A percentile compares a stretch with the other conserved stretches of the same genome.
These are phyloP conservation scores for Rhagonycha fulva DNA, from an alignment of 2,888 invertebrate genomes.

Conservation along the genomic window DNA sequence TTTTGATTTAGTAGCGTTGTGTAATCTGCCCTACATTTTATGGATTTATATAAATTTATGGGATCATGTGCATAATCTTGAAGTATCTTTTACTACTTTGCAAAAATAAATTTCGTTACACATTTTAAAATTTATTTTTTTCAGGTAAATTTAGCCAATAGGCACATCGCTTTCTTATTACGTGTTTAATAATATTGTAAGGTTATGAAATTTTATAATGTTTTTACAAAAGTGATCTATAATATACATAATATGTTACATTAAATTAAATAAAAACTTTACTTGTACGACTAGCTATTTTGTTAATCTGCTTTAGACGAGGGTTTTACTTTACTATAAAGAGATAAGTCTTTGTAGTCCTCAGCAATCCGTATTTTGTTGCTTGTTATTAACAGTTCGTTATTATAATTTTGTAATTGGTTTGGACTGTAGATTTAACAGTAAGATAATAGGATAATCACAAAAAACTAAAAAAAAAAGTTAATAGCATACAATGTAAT, in stretches of 20 bases:
- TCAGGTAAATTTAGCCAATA: background rate
- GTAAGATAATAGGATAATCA: background rate
- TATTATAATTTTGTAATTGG: background rate
- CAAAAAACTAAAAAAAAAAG: no score
- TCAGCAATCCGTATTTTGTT: background rate
- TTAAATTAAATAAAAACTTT: background rate
- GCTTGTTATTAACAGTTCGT: background rate
- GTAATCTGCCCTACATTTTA: slow-evolving; percentile 38
- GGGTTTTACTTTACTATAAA: background rate
- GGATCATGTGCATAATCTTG: slow-evolving; percentile 43
- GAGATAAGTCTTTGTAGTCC: background rate
- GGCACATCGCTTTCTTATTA: no score
- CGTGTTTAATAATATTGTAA: background rate
- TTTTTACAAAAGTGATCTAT: background rate
- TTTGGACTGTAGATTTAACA: background rate
- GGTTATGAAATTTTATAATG: background rate
- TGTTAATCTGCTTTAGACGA: background rate
- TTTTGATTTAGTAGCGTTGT: slow-evolving; percentile 41
- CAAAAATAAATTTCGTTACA: background rate
- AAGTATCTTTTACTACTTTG: slow-evolving; percentile 41
- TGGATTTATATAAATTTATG: slow-evolving; percentile 45
- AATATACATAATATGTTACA: background rate
- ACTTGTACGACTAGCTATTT: background rate
- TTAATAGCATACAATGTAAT: no score
- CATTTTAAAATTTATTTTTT: background rate